A percentile compares a stretch with the other conserved stretches of the same genome.
phyloP scores from a whole-genome alignment of 37 sponge, comb jelly and placozoan genomes.

The Bolinopsis microptera region DNA sequence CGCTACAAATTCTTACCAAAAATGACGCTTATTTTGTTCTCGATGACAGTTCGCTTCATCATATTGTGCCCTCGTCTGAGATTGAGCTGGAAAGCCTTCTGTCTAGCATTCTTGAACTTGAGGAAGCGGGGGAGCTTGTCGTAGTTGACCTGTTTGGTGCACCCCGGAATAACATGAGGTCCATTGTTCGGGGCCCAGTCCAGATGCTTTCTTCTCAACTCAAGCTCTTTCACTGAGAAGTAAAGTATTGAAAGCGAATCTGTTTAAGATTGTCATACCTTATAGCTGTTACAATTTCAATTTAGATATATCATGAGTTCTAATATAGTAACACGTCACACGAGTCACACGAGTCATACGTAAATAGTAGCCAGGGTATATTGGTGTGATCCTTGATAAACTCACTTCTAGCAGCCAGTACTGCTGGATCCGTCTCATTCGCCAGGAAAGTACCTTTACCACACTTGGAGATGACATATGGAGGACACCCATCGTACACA shows the following conservation, averaged over 20 bases:
- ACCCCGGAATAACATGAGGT: not conserved
- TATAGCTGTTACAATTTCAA: too few species aligned
- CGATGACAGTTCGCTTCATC: conserved; percentile 17
- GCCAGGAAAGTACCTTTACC: conserved; percentile 1
- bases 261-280: not conserved
- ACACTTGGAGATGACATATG: conserved; percentile 1
- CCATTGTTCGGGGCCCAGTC: not conserved
- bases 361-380: too few species aligned
- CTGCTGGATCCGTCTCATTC: not conserved
- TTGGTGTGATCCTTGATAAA: too few species aligned
- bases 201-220: conserved; percentile 2
- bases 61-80: not conserved
- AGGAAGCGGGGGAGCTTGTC: not conserved
- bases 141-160: not conserved
- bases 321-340: too few species aligned
- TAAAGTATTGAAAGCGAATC: too few species aligned
- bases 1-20: not conserved
- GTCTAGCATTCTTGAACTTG: conserved; percentile 17
- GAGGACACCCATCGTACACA: conserved; percentile 11
- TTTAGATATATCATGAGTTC: too few species aligned
- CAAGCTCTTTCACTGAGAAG: not conserved
- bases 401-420: not conserved
- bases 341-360: too few species aligned
- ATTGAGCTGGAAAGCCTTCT: not conserved
- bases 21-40: not conserved